These are phyloP conservation scores for Nesogale talazaci DNA, from an alignment of 2,113 vertebrate species.

Conservation along the genomic window DNA sequence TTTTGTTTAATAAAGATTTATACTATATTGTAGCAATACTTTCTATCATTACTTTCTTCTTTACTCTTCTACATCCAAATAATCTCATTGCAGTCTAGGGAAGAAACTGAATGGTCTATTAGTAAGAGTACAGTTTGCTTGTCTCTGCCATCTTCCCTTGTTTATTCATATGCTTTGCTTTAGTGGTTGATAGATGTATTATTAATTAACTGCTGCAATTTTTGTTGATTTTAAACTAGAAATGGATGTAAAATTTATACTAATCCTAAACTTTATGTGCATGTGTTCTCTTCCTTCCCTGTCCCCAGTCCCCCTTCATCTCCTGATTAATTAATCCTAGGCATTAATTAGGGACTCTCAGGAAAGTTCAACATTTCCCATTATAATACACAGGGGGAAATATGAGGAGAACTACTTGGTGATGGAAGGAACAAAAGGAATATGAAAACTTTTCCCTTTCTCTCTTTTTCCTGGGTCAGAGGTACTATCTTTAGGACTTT, in stretches of 20 bases:
- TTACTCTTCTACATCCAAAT: not conserved
- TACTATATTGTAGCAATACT: no score
- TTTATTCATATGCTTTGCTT: not conserved
- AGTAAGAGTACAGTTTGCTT: rapidly evolving
- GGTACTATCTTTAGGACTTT: not conserved
- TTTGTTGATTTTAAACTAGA: not conserved
- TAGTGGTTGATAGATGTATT: not conserved
- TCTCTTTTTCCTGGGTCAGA: not conserved
- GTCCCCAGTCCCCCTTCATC: not conserved
- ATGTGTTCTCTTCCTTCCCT: no score
- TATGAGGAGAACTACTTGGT: not conserved
- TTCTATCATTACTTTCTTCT: no score
- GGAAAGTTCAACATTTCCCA: not conserved
- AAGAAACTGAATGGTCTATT: not conserved
- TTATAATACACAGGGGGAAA: not conserved
- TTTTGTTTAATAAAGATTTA: no score
- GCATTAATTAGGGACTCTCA: not conserved
- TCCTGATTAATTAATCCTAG: not conserved
- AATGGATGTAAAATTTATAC: not conserved
- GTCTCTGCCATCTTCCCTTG: no score
- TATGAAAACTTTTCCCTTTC: not conserved
- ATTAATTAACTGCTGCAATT: not conserved
- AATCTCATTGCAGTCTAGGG: not conserved
- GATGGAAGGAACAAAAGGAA: not conserved
- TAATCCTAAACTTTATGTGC: not conserved